phyloP scores from a whole-genome alignment of 2,797 vertebrate species.

The Halcyon badia region DNA sequence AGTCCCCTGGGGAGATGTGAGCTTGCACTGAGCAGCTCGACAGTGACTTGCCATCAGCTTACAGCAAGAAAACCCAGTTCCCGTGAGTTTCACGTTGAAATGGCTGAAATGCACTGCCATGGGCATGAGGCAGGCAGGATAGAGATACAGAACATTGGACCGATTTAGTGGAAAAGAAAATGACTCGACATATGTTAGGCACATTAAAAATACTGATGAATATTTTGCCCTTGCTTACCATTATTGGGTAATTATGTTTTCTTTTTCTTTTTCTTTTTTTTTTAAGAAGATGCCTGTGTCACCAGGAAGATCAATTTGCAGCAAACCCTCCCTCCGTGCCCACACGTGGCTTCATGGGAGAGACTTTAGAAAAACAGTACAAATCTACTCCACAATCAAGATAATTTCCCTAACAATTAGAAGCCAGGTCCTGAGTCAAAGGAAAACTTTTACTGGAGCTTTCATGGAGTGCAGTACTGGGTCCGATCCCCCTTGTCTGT shows the following conservation, averaged over 20 bases:
- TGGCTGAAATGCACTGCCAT: background rate
- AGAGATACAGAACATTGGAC: background rate
- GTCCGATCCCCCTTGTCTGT: background rate
- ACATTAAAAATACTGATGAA: slow-evolving; percentile 9
- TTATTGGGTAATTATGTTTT: background rate
- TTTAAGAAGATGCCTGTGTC: background rate
- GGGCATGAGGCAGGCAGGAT: background rate
- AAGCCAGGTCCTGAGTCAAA: background rate
- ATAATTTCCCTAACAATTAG: background rate
- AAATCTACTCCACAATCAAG: background rate
- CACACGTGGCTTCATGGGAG: fast-evolving
- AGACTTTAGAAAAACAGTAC: background rate
- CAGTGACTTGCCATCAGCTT: background rate
- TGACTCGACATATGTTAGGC: slow-evolving; percentile 43
- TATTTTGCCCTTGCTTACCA: background rate
- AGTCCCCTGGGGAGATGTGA: background rate
- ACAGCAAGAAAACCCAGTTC: background rate
- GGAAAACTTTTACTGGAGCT: background rate
- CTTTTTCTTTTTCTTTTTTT: background rate
- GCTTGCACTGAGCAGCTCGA: background rate
- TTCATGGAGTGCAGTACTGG: background rate
- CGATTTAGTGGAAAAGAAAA: slow-evolving; percentile 25
- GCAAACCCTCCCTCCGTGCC: background rate
- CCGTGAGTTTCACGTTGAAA: background rate
- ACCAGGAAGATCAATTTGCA: background rate